Base-by-base conservation (phyloP, 2,113 vertebrate genomes). In the Gopherus flavomarginatus region DNA sequence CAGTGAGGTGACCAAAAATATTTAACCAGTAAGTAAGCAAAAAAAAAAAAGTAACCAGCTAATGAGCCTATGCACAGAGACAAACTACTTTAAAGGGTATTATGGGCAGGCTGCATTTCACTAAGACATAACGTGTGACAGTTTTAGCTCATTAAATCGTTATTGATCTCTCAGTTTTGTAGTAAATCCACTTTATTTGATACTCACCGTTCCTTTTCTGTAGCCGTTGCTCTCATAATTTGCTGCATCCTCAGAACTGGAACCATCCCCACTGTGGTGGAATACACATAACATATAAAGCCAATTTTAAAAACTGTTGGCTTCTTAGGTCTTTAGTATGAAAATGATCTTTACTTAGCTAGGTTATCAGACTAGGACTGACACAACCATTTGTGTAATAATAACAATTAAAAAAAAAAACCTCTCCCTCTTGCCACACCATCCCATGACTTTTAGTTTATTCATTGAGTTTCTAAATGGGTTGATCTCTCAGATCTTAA, bases 131-230 rank as follows among this genome's bases (percentile, higher is more conserved):
- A 86, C 26, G 49, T 24, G 83, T 2, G 83, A 52, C 1, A 42
- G 26, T 47, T 93, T 47, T 10, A 75, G n/a, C 80, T 57, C 87
- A 77, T 85, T 95, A 88, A 95, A 87, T 65, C 77, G 87, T 81
- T 42, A 42, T 3, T 56, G 31, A 77, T 10, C 14, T 69, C 53
- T 11, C n/a, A 56, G 53, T 72, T 94, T 86, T 75, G 62, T 35
- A 95, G 11, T 22, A 86, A 85, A 38, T 50, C 50, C 92, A 86
- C 91, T 82, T 83, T 53, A 65, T 90, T 85, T 12, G 53, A 94
- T 84, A 98, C 98, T 98, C 96, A 98, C 98, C 22, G 79, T 95
- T 97, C 27, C 85, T 53, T 87, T 92, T 86, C 90, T 80, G 72
- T 84, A 42, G 80, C 81, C 88, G 4, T 81, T 78, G 87, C 24